Percentiles rank a stretch among this genome's conserved stretches.
These are phyloP conservation scores for Porites evermanni DNA, from an alignment of 92 coral and sea anemone genomes.

Conservation along the genomic window DNA sequence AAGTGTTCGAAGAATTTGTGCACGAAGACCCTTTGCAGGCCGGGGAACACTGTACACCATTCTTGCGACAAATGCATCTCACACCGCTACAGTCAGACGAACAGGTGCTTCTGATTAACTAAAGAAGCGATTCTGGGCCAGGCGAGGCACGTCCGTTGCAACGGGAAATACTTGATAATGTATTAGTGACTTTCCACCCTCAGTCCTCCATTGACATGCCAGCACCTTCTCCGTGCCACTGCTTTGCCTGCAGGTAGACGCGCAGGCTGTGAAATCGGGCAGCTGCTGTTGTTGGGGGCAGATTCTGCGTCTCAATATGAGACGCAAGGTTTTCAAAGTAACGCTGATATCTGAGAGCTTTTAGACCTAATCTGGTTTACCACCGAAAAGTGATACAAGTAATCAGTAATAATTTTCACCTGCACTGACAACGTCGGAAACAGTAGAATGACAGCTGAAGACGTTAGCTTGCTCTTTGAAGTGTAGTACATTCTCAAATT, in stretches of 20 bases:
- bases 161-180: no score
- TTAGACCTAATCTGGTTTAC: slow-evolving; percentile 64
- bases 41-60: slow-evolving; percentile 39
- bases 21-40: no score
- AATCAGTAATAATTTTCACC: slow-evolving; percentile 36
- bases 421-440: slow-evolving; percentile 2
- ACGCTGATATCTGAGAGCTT: slow-evolving; percentile 46
- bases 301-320: slow-evolving; percentile 55
- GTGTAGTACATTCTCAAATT: slow-evolving; percentile 8
- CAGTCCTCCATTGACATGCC: no score
- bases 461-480: slow-evolving; percentile 65
- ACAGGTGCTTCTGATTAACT: slow-evolving; percentile 64
- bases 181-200: no score
- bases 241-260: neutral
- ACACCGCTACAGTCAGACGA: slow-evolving; percentile 43
- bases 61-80: slow-evolving; percentile 66
- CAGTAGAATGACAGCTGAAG: slow-evolving; percentile 1
- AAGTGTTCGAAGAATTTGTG: no score
- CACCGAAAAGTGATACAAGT: slow-evolving; percentile 59
- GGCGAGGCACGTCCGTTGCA: no score
- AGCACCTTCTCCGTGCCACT: no score
- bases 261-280: slow-evolving; percentile 40
- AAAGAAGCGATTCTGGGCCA: slow-evolving; percentile 3
- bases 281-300: slow-evolving; percentile 51
- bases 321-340: slow-evolving; percentile 51